These are phyloP conservation scores for Epinephelus lanceolatus DNA, from an alignment of 2,113 vertebrate genomes.

Conservation along the genomic window DNA sequence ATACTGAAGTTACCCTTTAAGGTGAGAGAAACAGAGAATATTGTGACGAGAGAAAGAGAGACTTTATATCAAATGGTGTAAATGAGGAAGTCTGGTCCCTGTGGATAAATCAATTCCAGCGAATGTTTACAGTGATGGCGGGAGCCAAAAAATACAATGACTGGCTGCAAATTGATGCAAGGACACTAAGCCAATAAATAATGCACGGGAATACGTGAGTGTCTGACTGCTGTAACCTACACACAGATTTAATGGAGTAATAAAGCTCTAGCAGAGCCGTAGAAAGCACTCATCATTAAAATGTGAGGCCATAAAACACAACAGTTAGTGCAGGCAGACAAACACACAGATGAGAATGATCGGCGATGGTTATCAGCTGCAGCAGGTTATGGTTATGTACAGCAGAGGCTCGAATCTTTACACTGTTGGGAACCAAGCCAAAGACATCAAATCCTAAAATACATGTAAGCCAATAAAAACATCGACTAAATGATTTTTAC, in stretches of 20 bases:
- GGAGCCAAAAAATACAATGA: slow-evolving; percentile 9
- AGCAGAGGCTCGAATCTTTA: background rate
- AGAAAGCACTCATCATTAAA: slow-evolving; percentile 24
- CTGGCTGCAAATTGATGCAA: slow-evolving; percentile 12
- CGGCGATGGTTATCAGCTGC: background rate
- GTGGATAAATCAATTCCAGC: slow-evolving; percentile 23
- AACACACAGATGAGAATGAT: slow-evolving; percentile 13
- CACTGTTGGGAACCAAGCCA: background rate
- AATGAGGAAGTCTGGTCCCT: slow-evolving; percentile 24
- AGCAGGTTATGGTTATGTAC: background rate
- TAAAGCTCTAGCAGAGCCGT: slow-evolving; percentile 25
- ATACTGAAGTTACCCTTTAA: too few species aligned
- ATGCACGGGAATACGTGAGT: slow-evolving; percentile 42
- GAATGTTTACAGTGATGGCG: slow-evolving; percentile 18
- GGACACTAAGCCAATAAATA: slow-evolving; percentile 58
- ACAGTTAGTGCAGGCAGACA: background rate
- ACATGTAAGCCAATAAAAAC: too few species aligned
- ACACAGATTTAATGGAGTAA: slow-evolving; percentile 35
- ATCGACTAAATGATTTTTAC: too few species aligned
- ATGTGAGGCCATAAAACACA: slow-evolving; percentile 16
- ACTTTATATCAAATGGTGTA: background rate
- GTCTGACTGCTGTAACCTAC: slow-evolving; percentile 18
- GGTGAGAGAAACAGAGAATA: background rate
- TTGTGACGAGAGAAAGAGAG: background rate
- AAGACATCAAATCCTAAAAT: background rate